Base-by-base conservation (phyloP, 2,888 invertebrate genomes). In the Nebria salina region DNA sequence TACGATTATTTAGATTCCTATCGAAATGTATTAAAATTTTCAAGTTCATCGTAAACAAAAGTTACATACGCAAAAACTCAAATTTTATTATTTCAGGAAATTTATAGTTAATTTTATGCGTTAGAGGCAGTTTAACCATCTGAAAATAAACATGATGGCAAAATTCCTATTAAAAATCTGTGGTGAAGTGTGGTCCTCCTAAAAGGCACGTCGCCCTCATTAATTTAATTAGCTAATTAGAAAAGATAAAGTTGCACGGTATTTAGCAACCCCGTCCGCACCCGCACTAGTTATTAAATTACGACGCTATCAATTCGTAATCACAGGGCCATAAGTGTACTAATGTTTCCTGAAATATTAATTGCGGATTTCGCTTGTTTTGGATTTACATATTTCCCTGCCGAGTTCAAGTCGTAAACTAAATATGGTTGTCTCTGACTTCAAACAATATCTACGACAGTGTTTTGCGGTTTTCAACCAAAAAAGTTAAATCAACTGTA, bases 281-380 rank as follows among this genome's bases (percentile, higher is more conserved):
- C 68, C 64, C 70, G 70, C 68, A 26, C 15, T 43, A 70, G 80
- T 80, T 80, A 80, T 75, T 75, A 80, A 80, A 80, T 80, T 80
- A 80, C 80, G 70, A 65, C 75, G 80, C 80, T 80, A 80, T 80
- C 80, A 80, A 80, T 80, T 80, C 72, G 75, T 75, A 80, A 80
- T 80, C 80, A 70, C 15, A 20, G 75, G 75, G 54, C 25, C 54
- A 25, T 25, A 64, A 64, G 70, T 20, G 72, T 68, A 75, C 72
- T 75, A 75, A 75, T 75, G 75, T 80, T 80, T 80, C 80, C 80
- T 34, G 70, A 64, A 75, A 75, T 80, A 80, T 75, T 75, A 80
- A 75, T 80, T 80, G 73, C 70, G 70, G 70, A 70, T 15, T 70
- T 70, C 70, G 70, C 11, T 70, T 70, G 11, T 11, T 20, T 20